Conservation (phyloP, 2,113 vertebrate species). For the Perca fluviatilis region DNA sequence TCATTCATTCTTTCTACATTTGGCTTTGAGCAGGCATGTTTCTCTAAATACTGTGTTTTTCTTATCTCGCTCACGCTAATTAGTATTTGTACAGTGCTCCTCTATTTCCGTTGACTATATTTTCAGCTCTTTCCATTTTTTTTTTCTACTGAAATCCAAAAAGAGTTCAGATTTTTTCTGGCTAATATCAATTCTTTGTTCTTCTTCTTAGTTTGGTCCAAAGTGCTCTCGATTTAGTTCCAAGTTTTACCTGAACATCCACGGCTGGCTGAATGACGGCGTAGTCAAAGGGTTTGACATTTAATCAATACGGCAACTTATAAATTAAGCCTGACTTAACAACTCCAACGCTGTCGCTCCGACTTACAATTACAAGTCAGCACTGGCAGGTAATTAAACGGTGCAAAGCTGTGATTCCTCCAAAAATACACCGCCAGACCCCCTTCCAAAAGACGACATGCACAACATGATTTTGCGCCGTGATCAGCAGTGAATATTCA, state of each 20-base stretch:
- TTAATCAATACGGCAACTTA: conserved; percentile 10
- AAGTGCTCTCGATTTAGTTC: not conserved
- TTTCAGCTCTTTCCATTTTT: not conserved
- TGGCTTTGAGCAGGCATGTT: not conserved
- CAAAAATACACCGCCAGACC: conserved; percentile 58
- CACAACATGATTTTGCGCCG: conserved; percentile 6
- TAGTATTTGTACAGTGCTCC: conserved; percentile 1
- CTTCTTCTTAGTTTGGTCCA: not conserved
- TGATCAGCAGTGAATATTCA: conserved; percentile 64
- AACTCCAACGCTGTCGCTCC: conserved; percentile 19
- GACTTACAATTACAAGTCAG: conserved; percentile 41
- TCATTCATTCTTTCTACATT: not conserved
- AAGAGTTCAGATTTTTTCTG: not conserved
- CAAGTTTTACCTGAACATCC: not conserved
- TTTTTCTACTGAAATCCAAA: not conserved
- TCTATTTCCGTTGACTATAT: conserved; percentile 7
- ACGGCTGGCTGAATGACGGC: conserved; percentile 13
- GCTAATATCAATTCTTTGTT: not conserved
- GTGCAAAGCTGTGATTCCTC: conserved; percentile 41
- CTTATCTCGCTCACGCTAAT: not conserved
- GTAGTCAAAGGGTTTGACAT: conserved; percentile 15
- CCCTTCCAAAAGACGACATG: not conserved
- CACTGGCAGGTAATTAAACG: conserved; percentile 56
- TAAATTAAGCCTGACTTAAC: conserved; percentile 37
- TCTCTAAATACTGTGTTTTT: not conserved